Conservation (phyloP, 2,888 invertebrate species). For the Ichneumoninae sp. region DNA sequence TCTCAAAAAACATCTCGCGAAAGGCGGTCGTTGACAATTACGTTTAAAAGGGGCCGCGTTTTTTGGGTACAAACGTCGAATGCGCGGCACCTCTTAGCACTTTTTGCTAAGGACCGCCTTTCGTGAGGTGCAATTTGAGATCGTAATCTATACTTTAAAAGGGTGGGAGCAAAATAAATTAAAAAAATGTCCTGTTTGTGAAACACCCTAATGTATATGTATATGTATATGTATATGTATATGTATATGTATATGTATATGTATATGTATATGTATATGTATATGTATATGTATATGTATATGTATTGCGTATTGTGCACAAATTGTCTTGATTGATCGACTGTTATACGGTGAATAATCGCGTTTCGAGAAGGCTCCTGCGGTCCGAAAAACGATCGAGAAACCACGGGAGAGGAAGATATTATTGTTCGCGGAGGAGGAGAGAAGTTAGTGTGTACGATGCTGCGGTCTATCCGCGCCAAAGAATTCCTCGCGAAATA, state of each 20-base stretch:
- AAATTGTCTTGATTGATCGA: constrained; percentile 6
- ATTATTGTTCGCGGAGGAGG: constrained; percentile 60
- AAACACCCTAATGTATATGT: background rate
- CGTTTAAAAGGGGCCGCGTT: too few relatives aligned
- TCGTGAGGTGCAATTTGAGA: too few relatives aligned
- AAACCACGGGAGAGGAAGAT: constrained; percentile 22
- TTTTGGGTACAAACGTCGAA: too few relatives aligned
- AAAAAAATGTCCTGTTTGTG: too few relatives aligned
- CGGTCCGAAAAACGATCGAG: constrained; percentile 1
- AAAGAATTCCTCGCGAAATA: constrained; percentile 61
- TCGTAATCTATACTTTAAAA: too few relatives aligned
- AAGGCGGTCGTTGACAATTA: too few relatives aligned
- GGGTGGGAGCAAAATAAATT: too few relatives aligned
- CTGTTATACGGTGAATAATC: constrained; percentile 8
- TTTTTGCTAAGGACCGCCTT: too few relatives aligned
- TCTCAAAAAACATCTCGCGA: too few relatives aligned
- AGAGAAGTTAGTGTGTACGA: constrained; percentile 44
- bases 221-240: background rate
- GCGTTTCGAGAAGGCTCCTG: background rate
- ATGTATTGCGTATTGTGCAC: background rate
- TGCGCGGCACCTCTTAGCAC: too few relatives aligned
- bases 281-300: too few relatives aligned
- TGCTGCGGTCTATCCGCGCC: constrained; percentile 42
- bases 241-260: background rate
- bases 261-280: background rate